phyloP scores from a whole-genome alignment of 2,797 vertebrate species.

The Meda fulgida region DNA sequence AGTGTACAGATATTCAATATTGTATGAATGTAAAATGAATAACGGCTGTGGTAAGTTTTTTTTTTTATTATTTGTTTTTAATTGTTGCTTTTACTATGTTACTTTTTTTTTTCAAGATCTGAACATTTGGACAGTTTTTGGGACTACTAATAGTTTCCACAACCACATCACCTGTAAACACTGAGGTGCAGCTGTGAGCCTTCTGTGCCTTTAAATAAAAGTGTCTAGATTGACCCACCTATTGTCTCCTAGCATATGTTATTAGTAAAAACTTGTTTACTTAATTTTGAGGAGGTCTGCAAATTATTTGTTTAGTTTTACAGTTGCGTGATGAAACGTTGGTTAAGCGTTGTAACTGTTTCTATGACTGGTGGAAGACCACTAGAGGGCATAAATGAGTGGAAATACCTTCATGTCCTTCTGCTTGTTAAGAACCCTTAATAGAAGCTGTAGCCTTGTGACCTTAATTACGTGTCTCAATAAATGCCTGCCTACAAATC shows the following conservation, averaged over 20 bases:
- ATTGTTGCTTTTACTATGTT: conserved; percentile 24
- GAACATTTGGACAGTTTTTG: conserved; percentile 2
- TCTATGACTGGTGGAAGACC: background rate
- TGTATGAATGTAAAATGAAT: conserved; percentile 34
- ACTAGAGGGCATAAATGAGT: background rate
- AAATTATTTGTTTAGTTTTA: background rate
- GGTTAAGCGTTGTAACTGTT: background rate
- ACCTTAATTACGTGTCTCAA: background rate
- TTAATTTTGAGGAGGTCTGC: background rate
- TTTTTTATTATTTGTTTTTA: conserved; percentile 12
- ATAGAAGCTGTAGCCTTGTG: background rate
- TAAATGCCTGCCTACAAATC: background rate
- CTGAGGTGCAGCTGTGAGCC: conserved; percentile 33
- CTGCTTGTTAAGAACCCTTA: background rate
- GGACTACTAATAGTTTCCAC: background rate
- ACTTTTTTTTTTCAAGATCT: background rate
- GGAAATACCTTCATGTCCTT: background rate
- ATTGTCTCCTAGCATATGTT: conserved; percentile 11
- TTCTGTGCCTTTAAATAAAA: conserved; percentile 49
- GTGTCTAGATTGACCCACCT: conserved; percentile 6
- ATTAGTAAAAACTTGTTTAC: background rate
- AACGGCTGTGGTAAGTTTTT: background rate
- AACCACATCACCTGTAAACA: conserved; percentile 25
- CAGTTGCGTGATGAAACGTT: background rate
- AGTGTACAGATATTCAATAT: conserved; percentile 20